These are phyloP conservation scores for Bathynomus jamesi DNA, from an alignment of 1,140 invertebrate genomes.

Conservation along the genomic window DNA sequence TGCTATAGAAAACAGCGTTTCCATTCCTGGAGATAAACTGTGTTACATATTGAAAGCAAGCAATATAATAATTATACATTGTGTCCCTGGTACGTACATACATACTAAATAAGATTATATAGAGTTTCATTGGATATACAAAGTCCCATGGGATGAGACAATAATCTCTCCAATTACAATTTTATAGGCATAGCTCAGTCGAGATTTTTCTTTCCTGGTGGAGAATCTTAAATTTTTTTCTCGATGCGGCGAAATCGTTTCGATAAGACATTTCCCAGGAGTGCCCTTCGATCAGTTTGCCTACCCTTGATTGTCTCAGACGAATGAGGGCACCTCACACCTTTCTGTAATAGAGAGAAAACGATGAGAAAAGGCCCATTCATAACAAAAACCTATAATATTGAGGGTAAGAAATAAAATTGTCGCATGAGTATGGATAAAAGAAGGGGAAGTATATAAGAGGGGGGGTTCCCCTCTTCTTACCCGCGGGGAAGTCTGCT, in stretches of 20 bases:
- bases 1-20: no score
- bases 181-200: background rate
- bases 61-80: background rate
- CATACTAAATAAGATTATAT: background rate
- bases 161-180: background rate
- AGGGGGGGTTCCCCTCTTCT: background rate
- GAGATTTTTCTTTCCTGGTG: background rate
- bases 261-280: background rate
- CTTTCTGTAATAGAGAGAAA: no score
- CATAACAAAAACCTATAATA: background rate
- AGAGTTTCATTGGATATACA: background rate
- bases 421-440: background rate
- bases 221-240: background rate
- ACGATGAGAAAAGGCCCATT: background rate
- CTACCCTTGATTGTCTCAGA: no score
- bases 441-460: background rate
- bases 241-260: background rate
- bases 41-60: background rate
- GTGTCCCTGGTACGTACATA: no score
- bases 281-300: background rate
- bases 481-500: background rate
- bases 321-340: no score
- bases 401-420: background rate
- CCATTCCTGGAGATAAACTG: background rate
- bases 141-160: background rate